A percentile compares a stretch with the other conserved stretches of the same genome.
phyloP scores from a whole-genome alignment of 2,797 vertebrate species.

The Premnoplex brunnescens region DNA sequence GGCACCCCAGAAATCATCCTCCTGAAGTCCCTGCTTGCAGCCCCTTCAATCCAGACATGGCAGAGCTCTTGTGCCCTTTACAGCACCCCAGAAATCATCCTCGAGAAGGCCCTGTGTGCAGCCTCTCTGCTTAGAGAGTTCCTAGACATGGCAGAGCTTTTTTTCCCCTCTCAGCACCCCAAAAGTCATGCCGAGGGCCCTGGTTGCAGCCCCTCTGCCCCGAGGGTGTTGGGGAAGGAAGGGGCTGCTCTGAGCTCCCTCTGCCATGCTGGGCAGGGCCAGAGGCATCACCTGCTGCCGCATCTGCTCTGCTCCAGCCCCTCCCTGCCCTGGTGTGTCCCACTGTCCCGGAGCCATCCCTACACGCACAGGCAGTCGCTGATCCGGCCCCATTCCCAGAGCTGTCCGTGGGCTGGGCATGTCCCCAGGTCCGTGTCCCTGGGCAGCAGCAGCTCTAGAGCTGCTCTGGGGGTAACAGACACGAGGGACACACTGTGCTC shows the following conservation, averaged over 20 bases:
- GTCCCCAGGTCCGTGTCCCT: neutral
- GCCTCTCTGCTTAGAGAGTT: neutral
- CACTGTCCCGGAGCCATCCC: neutral
- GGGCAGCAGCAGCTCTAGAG: neutral
- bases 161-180: neutral
- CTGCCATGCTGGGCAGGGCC: neutral
- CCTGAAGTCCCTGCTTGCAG: neutral
- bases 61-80: neutral
- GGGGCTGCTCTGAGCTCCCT: neutral
- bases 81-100: neutral
- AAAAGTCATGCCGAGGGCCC: neutral
- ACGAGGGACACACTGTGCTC: neutral
- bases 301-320: neutral
- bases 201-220: neutral
- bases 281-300: neutral
- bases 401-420: neutral
- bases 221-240: neutral
- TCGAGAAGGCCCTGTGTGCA: neutral
- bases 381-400: neutral
- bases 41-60: neutral
- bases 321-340: neutral
- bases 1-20: too few species aligned
- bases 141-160: neutral
- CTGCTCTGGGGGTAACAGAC: neutral
- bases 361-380: neutral